Percentiles rank a stretch among this genome's conserved stretches.
These are phyloP conservation scores for Aphrophora alni DNA, from an alignment of 2,888 invertebrate species.

Conservation along the genomic window DNA sequence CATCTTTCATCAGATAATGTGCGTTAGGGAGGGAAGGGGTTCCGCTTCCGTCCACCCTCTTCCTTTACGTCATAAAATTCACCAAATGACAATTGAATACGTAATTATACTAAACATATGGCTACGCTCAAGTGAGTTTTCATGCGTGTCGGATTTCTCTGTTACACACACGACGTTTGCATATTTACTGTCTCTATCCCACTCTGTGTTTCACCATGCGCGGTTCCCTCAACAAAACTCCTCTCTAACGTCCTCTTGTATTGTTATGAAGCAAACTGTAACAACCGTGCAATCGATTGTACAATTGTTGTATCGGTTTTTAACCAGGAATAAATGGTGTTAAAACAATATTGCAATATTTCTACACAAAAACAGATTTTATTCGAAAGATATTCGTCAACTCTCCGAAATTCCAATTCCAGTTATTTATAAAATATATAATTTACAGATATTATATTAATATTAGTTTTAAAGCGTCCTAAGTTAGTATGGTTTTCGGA, in stretches of 20 bases:
- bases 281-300: not conserved
- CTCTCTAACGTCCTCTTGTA: not conserved
- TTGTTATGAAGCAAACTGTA: not conserved
- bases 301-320: too few species aligned
- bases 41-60: constrained; percentile 9
- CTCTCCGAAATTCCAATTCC: too few species aligned
- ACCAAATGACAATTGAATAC: constrained; percentile 9
- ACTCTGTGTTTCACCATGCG: not conserved
- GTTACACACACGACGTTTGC: not conserved
- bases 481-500: too few species aligned
- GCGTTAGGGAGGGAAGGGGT: constrained; percentile 1
- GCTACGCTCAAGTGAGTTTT: constrained; percentile 5
- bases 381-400: too few species aligned
- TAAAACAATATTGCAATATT: too few species aligned
- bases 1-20: constrained; percentile 5
- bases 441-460: too few species aligned
- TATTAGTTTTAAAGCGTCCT: too few species aligned
- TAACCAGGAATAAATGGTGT: too few species aligned
- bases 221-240: not conserved
- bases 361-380: too few species aligned
- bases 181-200: not conserved
- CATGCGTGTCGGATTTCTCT: constrained; percentile 6
- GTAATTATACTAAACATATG: constrained; percentile 6
- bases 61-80: constrained; percentile 6
- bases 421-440: too few species aligned